Base-by-base conservation (phyloP, 2,888 invertebrate species). In the Thymelicus sylvestris region DNA sequence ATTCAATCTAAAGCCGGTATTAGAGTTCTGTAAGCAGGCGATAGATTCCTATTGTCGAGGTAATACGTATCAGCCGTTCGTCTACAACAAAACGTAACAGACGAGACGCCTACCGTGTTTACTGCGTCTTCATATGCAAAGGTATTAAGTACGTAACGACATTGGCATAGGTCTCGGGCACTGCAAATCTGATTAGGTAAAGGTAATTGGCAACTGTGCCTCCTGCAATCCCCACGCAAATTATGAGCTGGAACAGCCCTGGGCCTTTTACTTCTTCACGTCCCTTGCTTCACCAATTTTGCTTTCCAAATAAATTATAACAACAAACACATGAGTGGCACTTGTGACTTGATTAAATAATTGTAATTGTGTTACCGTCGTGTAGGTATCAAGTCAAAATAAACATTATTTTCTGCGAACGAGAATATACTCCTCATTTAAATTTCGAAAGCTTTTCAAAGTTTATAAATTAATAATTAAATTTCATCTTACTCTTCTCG, bases 141-240 rank as follows among this genome's bases (percentile, higher is more conserved):
- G 62, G 64, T 64, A 52, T 52, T 52, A 50, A 64, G 52, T 64
- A 48, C 64, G 50, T 38, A 8, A n/a, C 65, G 52, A 65, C 65
- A 65, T 65, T 55, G 65, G 50, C 64, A 64, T 48, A 64, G 64
- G 64, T 64, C 64, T 64, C 65, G 65, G 65, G 52, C 65, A 64
- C 50, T 50, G 50, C 64, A 55, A 65, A 65, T 65, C 65, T 41
- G 65, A 65, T 65, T 65, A 55, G 65, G 19, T 15, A 10, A 55
- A 31, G 55, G 65, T 65, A 65, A 52, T 55, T 55, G 65, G 55
- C 41, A 65, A 65, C 52, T 52, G 50, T 64, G 64, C 50, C 63
- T 48, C 38, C 13, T 19, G 15, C 52, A 39, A n/a, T 63, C 48
- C 63, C 38, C 48, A 48, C 31, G 41, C 48, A 63, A 63, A 48